Evolutionary conservation across 1,140 invertebrate genomes (phyloP), one percentile per base, ranked within the genome.

Genomic region (Plutomurus gul): DNA sequence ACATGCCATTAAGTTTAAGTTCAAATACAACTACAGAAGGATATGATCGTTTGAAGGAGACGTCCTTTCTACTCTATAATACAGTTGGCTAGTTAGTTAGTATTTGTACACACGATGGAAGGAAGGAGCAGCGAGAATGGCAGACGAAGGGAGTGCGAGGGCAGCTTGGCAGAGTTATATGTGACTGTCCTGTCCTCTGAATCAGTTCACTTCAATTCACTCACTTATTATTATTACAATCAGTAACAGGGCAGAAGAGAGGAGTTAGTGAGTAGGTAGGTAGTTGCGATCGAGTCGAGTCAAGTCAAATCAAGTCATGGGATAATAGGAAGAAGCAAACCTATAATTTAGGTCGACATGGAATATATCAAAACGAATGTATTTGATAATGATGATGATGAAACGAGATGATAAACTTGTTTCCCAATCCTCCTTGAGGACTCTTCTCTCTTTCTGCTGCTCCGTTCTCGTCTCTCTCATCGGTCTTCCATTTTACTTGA

Each of bases 401-500:
- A 75, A 75, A 75, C 47, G 30, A 75, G 73, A 75, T 75, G 73
- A 75, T 75, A 75, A 75, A 75, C 73, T 75, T 47, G 73, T 75
- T 75, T 75, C 73, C 37, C 73, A 75, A 75, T 75, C 56, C 56
- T 65, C 56, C 56, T 65, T 65, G 56, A 65, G 56, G 56, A 65
- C 56, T 65, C 56, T 65, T 51, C 51, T 27, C 56, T 13, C 13
- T 33, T 30, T 65, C 27, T 25, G 27, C 27, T 33, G 22, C 56
- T 30, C 51, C 27, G 22, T 60, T 30, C 25, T n/a, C 27, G 25
- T 2, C 39, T 43, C 11, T 43, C n/a, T 43, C n/a, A n/a, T n/a
- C n/a, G n/a, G n/a, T n/a, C n/a, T n/a, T n/a, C n/a, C n/a, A n/a
- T n/a, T n/a, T n/a, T n/a, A n/a, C n/a, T n/a, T n/a, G n/a, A n/a